Conservation (phyloP, 2,113 vertebrate species). For the Apistogramma diplotaenia region DNA sequence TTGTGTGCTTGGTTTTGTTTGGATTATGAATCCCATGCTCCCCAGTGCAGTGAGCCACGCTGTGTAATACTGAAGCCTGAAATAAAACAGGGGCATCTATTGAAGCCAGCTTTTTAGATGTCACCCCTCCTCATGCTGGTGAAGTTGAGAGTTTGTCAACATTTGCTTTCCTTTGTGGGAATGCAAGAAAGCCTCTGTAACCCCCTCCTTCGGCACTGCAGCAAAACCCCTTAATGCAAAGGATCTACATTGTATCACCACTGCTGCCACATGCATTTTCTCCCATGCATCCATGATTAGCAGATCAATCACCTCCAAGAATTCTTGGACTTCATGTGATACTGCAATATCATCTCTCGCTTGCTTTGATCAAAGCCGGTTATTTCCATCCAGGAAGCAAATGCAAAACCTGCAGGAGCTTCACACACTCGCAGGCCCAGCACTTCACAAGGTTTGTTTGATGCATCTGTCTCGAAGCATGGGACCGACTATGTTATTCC, state of each 20-base stretch:
- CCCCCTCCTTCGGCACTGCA: conserved; percentile 13
- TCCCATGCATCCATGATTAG: conserved; percentile 29
- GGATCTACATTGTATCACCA: not conserved
- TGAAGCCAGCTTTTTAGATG: conserved; percentile 51
- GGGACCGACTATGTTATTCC: conserved; percentile 59
- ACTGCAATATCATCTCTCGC: conserved; percentile 25
- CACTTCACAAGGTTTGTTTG: conserved; percentile 58
- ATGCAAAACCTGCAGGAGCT: conserved; percentile 51
- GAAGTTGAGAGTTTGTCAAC: conserved; percentile 45
- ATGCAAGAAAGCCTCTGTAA: not conserved
- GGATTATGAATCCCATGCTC: conserved; percentile 38
- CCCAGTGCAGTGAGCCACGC: conserved; percentile 38
- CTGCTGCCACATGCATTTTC: not conserved
- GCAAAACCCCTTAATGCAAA: not conserved
- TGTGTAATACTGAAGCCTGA: conserved; percentile 43
- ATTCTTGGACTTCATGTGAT: conserved; percentile 21
- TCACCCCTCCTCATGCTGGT: conserved; percentile 33
- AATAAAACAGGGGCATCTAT: conserved; percentile 41
- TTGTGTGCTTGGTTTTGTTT: conserved; percentile 49
- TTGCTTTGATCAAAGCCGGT: conserved; percentile 50
- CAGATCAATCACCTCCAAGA: conserved; percentile 35
- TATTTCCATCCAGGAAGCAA: conserved; percentile 50
- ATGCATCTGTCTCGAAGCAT: conserved; percentile 55
- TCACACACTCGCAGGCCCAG: conserved; percentile 34
- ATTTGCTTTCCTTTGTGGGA: conserved; percentile 36